A percentile compares a stretch with the other conserved stretches of the same genome.
These are phyloP conservation scores for Plagiodera versicolora DNA, from an alignment of 2,888 invertebrate species.

Conservation along the genomic window DNA sequence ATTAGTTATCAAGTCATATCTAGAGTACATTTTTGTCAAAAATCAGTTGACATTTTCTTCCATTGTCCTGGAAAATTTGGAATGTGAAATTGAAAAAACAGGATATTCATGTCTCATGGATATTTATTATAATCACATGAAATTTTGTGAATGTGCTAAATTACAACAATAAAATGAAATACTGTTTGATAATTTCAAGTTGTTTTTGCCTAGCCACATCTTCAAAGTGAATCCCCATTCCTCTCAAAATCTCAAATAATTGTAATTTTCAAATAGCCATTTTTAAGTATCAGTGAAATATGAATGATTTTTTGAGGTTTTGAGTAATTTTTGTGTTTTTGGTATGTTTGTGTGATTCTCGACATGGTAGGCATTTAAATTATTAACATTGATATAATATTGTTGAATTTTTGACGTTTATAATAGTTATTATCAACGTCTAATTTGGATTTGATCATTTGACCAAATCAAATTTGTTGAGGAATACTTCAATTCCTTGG, in stretches of 20 bases:
- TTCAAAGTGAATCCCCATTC: background rate
- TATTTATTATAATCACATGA: too few relatives aligned
- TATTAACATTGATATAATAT: conserved; percentile 22
- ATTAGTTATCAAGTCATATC: too few relatives aligned
- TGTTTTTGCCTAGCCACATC: background rate
- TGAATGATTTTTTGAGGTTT: conserved; percentile 25
- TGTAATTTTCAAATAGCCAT: background rate
- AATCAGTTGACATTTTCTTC: too few relatives aligned
- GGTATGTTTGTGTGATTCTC: conserved; percentile 37
- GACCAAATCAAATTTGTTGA: background rate
- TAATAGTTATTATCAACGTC: conserved; percentile 30
- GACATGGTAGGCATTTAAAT: conserved; percentile 37
- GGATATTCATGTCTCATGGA: too few relatives aligned
- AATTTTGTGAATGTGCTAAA: too few relatives aligned
- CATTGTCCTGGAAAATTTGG: too few relatives aligned
- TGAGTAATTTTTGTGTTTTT: conserved; percentile 23
- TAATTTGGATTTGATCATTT: conserved; percentile 2
- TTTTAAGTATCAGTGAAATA: background rate
- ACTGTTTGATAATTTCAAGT: too few relatives aligned
- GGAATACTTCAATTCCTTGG: background rate
- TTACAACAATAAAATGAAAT: too few relatives aligned
- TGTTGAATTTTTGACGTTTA: conserved; percentile 28
- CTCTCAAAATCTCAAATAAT: conserved; percentile 1
- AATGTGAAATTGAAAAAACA: too few relatives aligned
- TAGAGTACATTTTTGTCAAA: too few relatives aligned